Evolutionary conservation across 1,140 invertebrate species (phyloP).

Genomic region (Neodiprion fabricii): DNA sequence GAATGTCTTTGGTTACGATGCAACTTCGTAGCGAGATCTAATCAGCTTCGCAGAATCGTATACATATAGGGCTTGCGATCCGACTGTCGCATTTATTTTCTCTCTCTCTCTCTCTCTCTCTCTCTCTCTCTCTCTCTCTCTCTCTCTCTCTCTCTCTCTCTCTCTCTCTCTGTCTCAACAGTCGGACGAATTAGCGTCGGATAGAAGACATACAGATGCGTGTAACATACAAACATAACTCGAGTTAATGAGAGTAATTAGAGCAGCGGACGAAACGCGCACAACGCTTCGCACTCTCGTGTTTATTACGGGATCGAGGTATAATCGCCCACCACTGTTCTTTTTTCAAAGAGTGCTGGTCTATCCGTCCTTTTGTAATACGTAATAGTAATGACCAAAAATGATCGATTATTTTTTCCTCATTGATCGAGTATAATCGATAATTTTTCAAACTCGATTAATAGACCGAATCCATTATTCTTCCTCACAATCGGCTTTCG

Average conservation of each 20-base stretch:
- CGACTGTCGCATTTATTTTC: not conserved
- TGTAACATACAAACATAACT: not conserved
- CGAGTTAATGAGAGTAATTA: not conserved
- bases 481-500: no score
- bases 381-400: no score
- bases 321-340: no score
- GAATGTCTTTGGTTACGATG: no score
- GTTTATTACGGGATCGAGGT: not conserved
- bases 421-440: no score
- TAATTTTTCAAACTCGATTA: no score
- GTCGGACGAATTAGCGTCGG: not conserved
- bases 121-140: not conserved
- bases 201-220: not conserved
- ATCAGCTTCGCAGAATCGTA: no score
- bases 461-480: no score
- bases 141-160: not conserved
- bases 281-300: not conserved
- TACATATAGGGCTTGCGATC: not conserved
- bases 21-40: no score
- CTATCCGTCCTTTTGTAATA: no score
- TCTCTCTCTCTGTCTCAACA: not conserved
- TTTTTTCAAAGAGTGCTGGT: no score
- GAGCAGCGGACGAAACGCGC: not conserved
- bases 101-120: not conserved
- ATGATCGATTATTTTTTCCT: no score